Percentiles rank a stretch among this genome's conserved stretches.
Conservation (phyloP, 2,113 vertebrate species). For the Corythaixoides concolor region DNA sequence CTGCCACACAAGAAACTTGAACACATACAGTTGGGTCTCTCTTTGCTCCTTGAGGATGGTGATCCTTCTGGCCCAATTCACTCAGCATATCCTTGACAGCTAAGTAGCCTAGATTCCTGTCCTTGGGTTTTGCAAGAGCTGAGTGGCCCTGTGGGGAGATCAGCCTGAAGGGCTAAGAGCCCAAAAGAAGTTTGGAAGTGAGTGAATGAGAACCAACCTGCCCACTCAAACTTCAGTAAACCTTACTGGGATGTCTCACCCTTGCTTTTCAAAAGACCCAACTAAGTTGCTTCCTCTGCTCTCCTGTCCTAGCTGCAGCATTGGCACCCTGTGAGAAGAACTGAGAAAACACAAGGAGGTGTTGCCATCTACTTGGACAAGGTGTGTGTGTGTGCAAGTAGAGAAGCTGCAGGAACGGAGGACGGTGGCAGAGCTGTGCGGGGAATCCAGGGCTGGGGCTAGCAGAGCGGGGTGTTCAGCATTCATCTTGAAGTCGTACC, state of each 20-base stretch:
- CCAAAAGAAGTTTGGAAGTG: neutral
- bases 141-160: neutral
- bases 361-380: slow-evolving; percentile 66
- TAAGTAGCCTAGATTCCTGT: neutral
- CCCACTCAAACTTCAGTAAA: neutral
- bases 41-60: neutral
- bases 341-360: slow-evolving; percentile 14
- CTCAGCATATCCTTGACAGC: neutral
- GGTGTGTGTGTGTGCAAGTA: slow-evolving; percentile 1
- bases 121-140: neutral
- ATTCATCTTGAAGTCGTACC: neutral
- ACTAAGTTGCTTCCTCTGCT: neutral
- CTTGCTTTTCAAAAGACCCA: neutral
- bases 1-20: neutral
- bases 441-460: neutral
- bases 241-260: neutral
- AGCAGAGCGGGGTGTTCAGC: neutral
- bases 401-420: neutral
- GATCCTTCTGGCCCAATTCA: neutral
- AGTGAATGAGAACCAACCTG: neutral
- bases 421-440: neutral
- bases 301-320: slow-evolving; percentile 7
- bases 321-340: slow-evolving; percentile 43
- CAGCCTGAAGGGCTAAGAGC: neutral
- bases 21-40: neutral